Percentiles rank a stretch among this genome's conserved stretches.
These are phyloP conservation scores for Amphibalanus amphitrite DNA, from an alignment of 1,140 invertebrate species.

Conservation along the genomic window DNA sequence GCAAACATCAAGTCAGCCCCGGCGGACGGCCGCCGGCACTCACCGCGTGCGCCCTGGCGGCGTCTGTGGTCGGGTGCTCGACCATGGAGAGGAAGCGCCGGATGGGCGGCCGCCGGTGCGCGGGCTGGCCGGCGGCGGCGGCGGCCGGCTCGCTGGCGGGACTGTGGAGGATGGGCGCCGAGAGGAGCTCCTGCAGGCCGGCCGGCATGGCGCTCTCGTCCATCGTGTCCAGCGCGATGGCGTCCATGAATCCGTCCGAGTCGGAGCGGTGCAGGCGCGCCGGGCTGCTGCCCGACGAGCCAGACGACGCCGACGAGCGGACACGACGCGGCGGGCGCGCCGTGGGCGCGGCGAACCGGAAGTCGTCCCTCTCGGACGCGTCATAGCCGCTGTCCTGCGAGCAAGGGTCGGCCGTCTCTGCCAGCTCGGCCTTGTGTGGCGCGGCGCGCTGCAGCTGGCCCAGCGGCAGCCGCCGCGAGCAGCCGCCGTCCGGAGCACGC, in stretches of 20 bases:
- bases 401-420: not conserved
- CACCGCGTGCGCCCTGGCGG: conserved; percentile 18
- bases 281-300: not conserved
- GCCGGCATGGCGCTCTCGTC: not conserved
- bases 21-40: too few relatives aligned
- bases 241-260: not conserved
- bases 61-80: conserved; percentile 17
- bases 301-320: not conserved
- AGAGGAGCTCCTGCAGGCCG: not conserved
- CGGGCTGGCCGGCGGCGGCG: too few relatives aligned
- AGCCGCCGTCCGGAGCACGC: not conserved
- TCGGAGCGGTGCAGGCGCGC: not conserved
- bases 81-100: conserved; percentile 14
- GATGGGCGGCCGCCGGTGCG: conserved; percentile 13
- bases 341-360: conserved; percentile 3
- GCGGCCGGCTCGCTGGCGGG: not conserved
- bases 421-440: not conserved
- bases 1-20: too few relatives aligned
- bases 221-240: not conserved
- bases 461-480: not conserved
- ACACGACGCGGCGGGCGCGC: not conserved
- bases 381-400: not conserved
- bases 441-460: not conserved
- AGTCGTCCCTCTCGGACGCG: not conserved
- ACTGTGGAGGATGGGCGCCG: not conserved